These are phyloP conservation scores for Dallia pectoralis DNA, from an alignment of 2,797 vertebrate species.

Conservation along the genomic window DNA sequence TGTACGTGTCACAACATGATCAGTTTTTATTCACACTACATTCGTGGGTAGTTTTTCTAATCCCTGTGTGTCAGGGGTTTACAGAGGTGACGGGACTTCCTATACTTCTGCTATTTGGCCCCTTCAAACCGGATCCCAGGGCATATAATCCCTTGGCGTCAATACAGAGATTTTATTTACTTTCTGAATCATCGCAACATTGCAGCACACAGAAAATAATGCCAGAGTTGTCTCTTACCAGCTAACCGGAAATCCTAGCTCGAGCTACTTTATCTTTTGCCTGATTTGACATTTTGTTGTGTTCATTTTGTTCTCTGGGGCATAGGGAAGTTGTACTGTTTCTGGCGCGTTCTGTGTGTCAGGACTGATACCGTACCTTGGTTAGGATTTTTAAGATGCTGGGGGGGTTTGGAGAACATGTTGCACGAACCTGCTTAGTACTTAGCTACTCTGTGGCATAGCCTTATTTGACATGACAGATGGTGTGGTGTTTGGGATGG, in stretches of 20 bases:
- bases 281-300: background rate
- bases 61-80: background rate
- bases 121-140: background rate
- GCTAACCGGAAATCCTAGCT: background rate
- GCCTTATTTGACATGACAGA: background rate
- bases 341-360: background rate
- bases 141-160: background rate
- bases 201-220: background rate
- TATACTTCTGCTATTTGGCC: background rate
- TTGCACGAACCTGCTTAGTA: background rate
- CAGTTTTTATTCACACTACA: background rate
- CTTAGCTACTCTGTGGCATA: background rate
- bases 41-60: background rate
- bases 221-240: background rate
- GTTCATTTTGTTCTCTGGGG: background rate
- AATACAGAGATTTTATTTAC: background rate
- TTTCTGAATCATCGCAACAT: background rate
- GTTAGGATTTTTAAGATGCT: background rate
- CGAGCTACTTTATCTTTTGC: background rate
- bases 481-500: background rate
- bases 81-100: background rate
- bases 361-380: background rate
- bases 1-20: background rate
- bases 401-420: background rate
- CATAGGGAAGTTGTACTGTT: background rate